Percentiles rank a stretch among this genome's conserved stretches.
Conservation (phyloP, 2,797 vertebrate species). For the Avahi laniger region DNA sequence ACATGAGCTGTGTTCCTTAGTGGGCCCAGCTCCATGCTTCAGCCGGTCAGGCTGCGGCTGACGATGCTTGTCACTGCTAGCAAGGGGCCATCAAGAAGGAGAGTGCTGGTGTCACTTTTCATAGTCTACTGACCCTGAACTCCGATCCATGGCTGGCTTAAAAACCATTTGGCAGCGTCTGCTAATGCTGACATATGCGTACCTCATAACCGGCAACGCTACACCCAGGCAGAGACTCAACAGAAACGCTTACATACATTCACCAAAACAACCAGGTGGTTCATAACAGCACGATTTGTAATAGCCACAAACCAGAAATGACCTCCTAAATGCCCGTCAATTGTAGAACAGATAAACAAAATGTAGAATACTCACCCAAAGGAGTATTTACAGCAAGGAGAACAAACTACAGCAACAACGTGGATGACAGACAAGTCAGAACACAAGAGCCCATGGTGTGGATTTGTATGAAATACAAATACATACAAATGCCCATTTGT, state of each 20-base stretch:
- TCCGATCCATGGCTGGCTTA: neutral
- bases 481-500: neutral
- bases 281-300: neutral
- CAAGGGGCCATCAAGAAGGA: neutral
- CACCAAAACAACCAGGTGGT: neutral
- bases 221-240: neutral
- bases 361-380: neutral
- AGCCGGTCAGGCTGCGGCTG: neutral
- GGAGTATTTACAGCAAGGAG: neutral
- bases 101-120: neutral
- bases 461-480: neutral
- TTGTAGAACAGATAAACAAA: neutral
- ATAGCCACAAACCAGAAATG: neutral
- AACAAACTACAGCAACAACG: neutral
- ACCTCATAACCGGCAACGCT: neutral
- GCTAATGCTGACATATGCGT: neutral
- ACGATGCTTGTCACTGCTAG: neutral
- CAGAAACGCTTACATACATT: neutral
- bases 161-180: neutral
- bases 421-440: neutral
- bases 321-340: neutral
- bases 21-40: neutral
- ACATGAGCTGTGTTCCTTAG: accelerated
- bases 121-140: neutral
- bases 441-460: no score